Conservation (phyloP, 2,797 vertebrate species). For the Rousettus madagascariensis region DNA sequence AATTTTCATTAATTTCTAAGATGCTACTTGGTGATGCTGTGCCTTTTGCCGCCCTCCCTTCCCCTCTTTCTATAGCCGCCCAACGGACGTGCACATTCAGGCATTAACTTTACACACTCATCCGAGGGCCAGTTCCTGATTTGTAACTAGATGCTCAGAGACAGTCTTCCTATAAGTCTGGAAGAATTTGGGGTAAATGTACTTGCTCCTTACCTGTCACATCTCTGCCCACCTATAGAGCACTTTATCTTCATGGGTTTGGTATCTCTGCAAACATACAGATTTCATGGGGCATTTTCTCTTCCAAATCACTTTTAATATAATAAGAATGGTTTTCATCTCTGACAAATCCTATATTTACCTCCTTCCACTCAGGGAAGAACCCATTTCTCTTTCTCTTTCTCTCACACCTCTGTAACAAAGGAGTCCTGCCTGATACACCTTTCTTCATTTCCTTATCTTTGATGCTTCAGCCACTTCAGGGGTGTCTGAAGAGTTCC, state of each 20-base stretch:
- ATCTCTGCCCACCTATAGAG: constrained; percentile 21
- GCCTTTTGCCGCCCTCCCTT: not conserved
- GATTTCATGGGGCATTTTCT: constrained; percentile 54
- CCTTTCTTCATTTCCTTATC: not conserved
- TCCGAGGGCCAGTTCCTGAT: not conserved
- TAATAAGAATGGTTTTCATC: constrained; percentile 8
- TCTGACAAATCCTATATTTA: not conserved
- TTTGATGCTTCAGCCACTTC: not conserved
- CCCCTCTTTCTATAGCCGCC: not conserved
- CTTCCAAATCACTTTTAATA: constrained; percentile 42
- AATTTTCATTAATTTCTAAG: constrained; percentile 28
- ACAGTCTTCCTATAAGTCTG: constrained; percentile 9
- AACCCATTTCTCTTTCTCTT: not conserved
- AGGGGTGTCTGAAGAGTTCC: not conserved
- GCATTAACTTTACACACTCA: not conserved
- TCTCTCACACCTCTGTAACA: not conserved
- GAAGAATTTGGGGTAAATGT: constrained; percentile 19
- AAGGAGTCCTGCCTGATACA: not conserved
- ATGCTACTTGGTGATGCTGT: not conserved
- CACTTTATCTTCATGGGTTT: constrained; percentile 48
- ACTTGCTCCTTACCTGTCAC: constrained; percentile 46
- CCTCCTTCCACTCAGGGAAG: not conserved
- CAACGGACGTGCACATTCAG: accelerated
- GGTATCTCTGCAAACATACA: constrained; percentile 13
- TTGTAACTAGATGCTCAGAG: constrained; percentile 29